Base-by-base conservation (phyloP, 2,797 vertebrate species). In the Bryconaethiops microstoma region DNA sequence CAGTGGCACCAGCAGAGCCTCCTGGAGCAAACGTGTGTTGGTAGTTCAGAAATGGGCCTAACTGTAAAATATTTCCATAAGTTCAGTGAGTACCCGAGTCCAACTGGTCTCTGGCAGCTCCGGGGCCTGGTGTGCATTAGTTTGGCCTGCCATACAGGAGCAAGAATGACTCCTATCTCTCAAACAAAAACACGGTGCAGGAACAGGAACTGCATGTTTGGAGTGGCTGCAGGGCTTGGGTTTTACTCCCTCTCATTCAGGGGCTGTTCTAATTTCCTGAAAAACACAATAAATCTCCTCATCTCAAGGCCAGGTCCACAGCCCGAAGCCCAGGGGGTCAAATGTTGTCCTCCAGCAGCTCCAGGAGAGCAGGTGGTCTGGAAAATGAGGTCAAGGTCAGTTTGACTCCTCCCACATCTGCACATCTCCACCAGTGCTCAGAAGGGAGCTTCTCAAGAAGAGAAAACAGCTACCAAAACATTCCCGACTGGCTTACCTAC, bases 381-480 rank as follows among this genome's bases (percentile, higher is more conserved):
- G 21, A 52, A 54, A 59, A 23, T 19, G 50, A 40, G 72, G 62
- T 79, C 60, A 68, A 63, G 39, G 76, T 40, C 23, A 52, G 50
- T 45, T 19, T 9, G 16, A 16, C 39, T 19, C 45, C 13, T 4
- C 55, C 67, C 57, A 76, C 25, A 54, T 68, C 64, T 67, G 71
- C 73, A 40, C 64, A 60, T 71, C 63, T 39, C 65, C 65, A 45
- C 29, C 14, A 7, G 7, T 10, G 10, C 29, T n/a, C 25, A 55
- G 54, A 14, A 57, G 29, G 54, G 19, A 57, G 52, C 39, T 45
- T 65, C 40, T 42, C 54, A 54, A 64, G 7, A 57, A 73, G 7
- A 71, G 55, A 73, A 67, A 76, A 62, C 79, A 81, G 65, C 65
- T 71, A 76, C 79, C 55, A 76, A 63, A 76, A 81, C 68, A 76